Evolutionary conservation across 2,888 invertebrate species (phyloP).

Genomic region (Leptopilina syphax): DNA sequence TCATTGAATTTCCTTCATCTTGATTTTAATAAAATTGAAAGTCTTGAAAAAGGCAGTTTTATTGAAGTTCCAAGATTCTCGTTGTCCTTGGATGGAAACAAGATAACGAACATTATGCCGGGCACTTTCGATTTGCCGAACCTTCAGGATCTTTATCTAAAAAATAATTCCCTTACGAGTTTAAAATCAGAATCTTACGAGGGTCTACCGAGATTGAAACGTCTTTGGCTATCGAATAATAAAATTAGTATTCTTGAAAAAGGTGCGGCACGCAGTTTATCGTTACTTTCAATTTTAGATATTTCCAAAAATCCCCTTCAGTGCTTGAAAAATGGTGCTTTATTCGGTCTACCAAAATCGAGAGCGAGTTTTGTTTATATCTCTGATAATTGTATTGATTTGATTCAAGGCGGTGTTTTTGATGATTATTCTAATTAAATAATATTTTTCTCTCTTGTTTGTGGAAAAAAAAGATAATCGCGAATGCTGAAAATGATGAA

Average conservation of each 20-base stretch:
- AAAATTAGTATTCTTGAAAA: slow-evolving; percentile 73
- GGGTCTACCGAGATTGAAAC: slow-evolving; percentile 71
- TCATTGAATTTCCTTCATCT: slow-evolving; percentile 73
- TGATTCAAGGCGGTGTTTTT: slow-evolving; percentile 59
- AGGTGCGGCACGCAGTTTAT: slow-evolving; percentile 76
- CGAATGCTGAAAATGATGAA: background rate
- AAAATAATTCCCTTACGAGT: slow-evolving; percentile 56
- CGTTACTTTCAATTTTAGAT: slow-evolving; percentile 72
- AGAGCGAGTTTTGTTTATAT: slow-evolving; percentile 55
- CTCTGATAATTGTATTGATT: slow-evolving; percentile 54
- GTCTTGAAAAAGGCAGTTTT: slow-evolving; percentile 75
- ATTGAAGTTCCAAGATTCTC: slow-evolving; percentile 70
- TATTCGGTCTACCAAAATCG: slow-evolving; percentile 58
- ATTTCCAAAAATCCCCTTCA: slow-evolving; percentile 75
- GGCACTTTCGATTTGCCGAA: slow-evolving; percentile 58
- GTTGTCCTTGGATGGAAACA: slow-evolving; percentile 76
- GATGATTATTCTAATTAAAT: slow-evolving; percentile 53
- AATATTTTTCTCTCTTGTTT: too few species aligned
- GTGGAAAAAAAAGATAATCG: background rate
- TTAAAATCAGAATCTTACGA: slow-evolving; percentile 74
- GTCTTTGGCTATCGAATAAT: slow-evolving; percentile 75
- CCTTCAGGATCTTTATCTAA: slow-evolving; percentile 56
- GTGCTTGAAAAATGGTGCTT: slow-evolving; percentile 66
- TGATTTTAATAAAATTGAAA: slow-evolving; percentile 74
- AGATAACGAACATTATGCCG: slow-evolving; percentile 70